Evolutionary conservation across 2,888 invertebrate genomes (phyloP), one percentile per base, ranked within the genome.

Genomic region (Oeneis ivallda): DNA sequence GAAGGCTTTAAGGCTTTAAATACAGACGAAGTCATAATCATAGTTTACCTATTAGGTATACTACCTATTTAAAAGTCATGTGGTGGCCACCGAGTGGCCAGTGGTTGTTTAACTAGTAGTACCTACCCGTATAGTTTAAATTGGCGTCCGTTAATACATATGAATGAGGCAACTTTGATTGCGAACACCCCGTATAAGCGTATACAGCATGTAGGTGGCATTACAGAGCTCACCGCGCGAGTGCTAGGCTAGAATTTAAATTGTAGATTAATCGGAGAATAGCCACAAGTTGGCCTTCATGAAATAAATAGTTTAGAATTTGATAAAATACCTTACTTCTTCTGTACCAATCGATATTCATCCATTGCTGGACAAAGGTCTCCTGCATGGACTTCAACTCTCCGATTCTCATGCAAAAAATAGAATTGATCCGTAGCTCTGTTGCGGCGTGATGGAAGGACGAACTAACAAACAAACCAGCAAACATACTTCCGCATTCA

Each of bases 151-250:
- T 64, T 72, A 70, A 75, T 81, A 76, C 79, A 82, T 80, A 82
- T 82, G 79, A 71, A 82, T 82, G 81, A 82, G 79, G 67, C 68
- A 82, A 82, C 75, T 82, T 81, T 76, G 80, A 80, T 80, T 81
- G 76, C 71, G 63, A 56, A 61, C 65, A 37, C 39, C 8, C 53
- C n/a, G 37, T 53, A 57, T 47, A 49, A 53, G 62, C 62, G 62
- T 60, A 41, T 37, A 52, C 64, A 37, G 52, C 17, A 13, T 26
- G 52, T 41, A 61, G 41, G 41, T 32, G 26, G 52, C 39, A 52
- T 15, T 10, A 17, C 19, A 32, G 32, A 15, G 11, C 58, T 15
- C 58, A 17, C 53, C 6, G 19, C 15, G 10, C 17, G 9, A 17
- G 11, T 6, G 47, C 47, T 34, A 45, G 39, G 43, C 53, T 32